A percentile compares a stretch with the other conserved stretches of the same genome.
Conservation (phyloP, 2,113 vertebrate species). For the Brienomyrus brachyistius region DNA sequence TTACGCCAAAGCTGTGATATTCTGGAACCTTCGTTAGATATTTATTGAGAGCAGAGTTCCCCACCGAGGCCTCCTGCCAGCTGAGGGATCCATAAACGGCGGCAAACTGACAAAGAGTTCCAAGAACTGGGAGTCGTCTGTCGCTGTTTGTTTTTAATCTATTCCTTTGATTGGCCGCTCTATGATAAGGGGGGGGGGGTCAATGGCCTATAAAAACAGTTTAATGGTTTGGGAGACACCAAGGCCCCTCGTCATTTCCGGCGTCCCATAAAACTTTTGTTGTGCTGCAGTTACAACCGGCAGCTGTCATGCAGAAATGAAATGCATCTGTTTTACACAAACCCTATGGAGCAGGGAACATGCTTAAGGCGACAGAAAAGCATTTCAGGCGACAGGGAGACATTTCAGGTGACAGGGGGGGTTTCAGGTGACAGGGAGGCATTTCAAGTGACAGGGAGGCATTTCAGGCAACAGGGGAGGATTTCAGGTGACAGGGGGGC, state of each 20-base stretch:
- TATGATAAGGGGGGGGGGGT: constrained; percentile 17
- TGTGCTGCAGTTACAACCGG: not conserved
- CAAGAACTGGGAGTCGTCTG: not conserved
- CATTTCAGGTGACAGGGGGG: not conserved
- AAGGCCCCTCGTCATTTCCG: not conserved
- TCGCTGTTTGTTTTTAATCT: not conserved
- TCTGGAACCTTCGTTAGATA: not conserved
- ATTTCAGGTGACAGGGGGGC: not conserved
- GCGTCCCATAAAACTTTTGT: not conserved
- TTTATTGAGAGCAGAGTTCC: constrained; percentile 18
- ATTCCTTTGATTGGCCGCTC: not conserved
- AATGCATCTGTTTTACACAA: not conserved
- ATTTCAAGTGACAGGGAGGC: not conserved
- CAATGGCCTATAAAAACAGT: constrained; percentile 15
- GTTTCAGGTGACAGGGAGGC: not conserved
- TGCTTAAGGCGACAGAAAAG: not conserved
- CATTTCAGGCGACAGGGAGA: not conserved
- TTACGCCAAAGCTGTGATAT: constrained; percentile 6
- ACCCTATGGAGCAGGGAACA: not conserved
- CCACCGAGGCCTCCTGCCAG: not conserved
- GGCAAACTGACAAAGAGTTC: not conserved
- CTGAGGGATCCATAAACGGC: constrained; percentile 4
- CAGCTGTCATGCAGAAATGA: not conserved
- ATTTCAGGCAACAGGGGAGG: too few relatives aligned
- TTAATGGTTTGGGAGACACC: constrained; percentile 8